These are phyloP conservation scores for Agrochola lychnidis DNA, from an alignment of 2,888 invertebrate species.

Conservation along the genomic window DNA sequence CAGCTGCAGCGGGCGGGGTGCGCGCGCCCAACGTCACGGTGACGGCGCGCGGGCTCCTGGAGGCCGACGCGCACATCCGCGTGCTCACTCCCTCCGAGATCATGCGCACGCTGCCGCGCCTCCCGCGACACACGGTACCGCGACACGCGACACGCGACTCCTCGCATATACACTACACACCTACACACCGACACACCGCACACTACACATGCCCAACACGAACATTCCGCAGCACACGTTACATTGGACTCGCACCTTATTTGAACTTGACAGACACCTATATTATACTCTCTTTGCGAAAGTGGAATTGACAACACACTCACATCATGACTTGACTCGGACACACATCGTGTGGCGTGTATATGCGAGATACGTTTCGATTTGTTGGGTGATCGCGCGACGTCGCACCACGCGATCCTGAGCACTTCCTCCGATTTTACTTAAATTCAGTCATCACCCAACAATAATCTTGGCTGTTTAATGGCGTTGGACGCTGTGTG, in stretches of 20 bases:
- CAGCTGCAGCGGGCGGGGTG: conserved; percentile 77
- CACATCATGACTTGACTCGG: conserved; percentile 2
- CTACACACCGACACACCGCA: conserved; percentile 46
- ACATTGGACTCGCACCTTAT: neutral
- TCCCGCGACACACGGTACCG: conserved; percentile 80
- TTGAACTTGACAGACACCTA: neutral
- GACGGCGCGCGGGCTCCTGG: conserved; percentile 91
- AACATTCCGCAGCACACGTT: conserved; percentile 1
- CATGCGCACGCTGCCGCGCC: conserved; percentile 97
- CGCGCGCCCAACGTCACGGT: conserved; percentile 93
- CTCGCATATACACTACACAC: conserved; percentile 65
- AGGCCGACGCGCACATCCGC: conserved; percentile 95
- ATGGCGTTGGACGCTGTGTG: conserved; percentile 89
- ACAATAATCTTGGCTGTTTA: conserved; percentile 86
- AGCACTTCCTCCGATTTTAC: conserved; percentile 73
- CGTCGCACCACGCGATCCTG: conserved; percentile 80
- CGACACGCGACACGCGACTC: conserved; percentile 65
- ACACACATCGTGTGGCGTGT: conserved; percentile 71
- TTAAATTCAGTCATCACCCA: conserved; percentile 83
- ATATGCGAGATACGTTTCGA: conserved; percentile 84
- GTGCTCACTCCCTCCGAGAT: conserved; percentile 97
- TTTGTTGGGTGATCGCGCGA: conserved; percentile 88
- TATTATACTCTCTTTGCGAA: neutral
- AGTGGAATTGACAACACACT: neutral
- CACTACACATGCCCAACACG: conserved; percentile 57